Evolutionary conservation across 2,113 vertebrate genomes (phyloP), one percentile per base, ranked within the genome.

Genomic region (Phylloscopus whistleri): DNA sequence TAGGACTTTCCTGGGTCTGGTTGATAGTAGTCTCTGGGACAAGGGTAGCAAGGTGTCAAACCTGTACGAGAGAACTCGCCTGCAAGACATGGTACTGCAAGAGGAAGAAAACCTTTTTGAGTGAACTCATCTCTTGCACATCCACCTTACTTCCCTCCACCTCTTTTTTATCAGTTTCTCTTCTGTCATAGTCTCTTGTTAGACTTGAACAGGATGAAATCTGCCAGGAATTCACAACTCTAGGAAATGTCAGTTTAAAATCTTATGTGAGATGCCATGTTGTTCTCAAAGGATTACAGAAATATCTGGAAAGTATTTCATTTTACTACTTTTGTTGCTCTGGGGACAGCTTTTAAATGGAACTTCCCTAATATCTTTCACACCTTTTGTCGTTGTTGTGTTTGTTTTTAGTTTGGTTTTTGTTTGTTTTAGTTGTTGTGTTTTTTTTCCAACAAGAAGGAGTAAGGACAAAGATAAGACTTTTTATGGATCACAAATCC

Each of bases 11-110:
- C 99, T 1, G 98, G 96, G 8, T 99, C 98, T 17, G 99, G 99
- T 5, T 99, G 99, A 95, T 99, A 99, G 96, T 99, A 99, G 96
- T 99, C 99, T 87, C 97, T 98, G 67, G 99, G 99, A 94, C 99
- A 99, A 2, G 99, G 98, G 94, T 99, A 98, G 93, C 99, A 99
- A 16, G 99, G 99, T 68, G 98, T 98, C 97, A 99, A 97, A n/a
- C 99, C 99, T 30, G 99, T 99, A 20, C 99, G 99, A 60, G 99
- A 99, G 97, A 99, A 99, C 87, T 99, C 98, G 46, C 99, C 99
- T 16, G 98, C 96, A 16, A 98, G 97, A 96, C 99, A 99, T 3
- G 99, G 99, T 21, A 99, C 99, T 99, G 96, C 31, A 96, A 96
- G 52, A 87, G 41, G 41, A 96, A 88, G 91, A 69, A 24, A 74